Evolutionary conservation across 2,888 invertebrate genomes (phyloP).

Genomic region (Neoitamus cyanurus): DNA sequence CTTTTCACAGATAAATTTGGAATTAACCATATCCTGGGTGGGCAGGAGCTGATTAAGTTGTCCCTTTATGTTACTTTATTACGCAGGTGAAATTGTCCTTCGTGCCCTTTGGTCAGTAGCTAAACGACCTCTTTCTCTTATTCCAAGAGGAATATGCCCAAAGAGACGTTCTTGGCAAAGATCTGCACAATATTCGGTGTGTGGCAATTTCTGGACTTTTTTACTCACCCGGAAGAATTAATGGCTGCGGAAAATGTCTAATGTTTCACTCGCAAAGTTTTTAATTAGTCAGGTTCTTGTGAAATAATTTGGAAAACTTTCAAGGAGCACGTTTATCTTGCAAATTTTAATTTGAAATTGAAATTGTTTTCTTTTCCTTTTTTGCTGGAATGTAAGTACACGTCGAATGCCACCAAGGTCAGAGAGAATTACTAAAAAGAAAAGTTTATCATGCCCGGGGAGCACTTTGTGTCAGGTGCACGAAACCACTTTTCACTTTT

Average conservation of each 20-base stretch:
- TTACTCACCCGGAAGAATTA: background rate
- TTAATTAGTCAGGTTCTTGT: background rate
- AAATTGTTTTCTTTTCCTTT: background rate
- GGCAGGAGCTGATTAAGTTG: background rate
- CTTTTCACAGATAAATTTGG: background rate
- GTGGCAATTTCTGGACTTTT: background rate
- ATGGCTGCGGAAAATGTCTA: background rate
- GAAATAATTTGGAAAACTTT: background rate
- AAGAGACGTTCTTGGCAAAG: background rate
- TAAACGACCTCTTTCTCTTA: background rate
- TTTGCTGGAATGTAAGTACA: background rate
- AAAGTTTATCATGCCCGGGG: background rate
- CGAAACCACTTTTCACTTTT: background rate
- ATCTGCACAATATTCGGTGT: background rate
- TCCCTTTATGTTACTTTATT: background rate
- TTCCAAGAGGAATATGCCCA: background rate
- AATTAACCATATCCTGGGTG: background rate
- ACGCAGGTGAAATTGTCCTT: background rate
- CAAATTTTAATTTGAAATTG: background rate
- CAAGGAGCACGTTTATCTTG: background rate
- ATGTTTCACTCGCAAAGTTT: background rate
- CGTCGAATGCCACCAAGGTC: background rate
- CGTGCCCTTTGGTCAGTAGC: background rate
- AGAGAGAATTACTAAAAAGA: background rate
- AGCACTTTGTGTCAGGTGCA: background rate